Evolutionary conservation across 2,888 invertebrate genomes (phyloP), one percentile per base, ranked within the genome.

Genomic region (Dryobota labecula): DNA sequence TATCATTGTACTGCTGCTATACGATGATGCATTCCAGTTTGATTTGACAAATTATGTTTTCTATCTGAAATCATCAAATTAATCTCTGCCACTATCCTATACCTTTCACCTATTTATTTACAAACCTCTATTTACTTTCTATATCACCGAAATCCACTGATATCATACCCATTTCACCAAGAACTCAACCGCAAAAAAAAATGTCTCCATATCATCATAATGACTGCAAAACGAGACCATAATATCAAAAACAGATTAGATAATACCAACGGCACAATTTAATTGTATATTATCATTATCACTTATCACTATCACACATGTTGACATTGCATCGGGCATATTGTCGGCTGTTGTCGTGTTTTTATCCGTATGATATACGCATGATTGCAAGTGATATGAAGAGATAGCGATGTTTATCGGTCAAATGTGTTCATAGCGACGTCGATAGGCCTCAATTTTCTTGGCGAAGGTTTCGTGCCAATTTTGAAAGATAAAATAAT

Each of bases 391-490:
- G 53, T 36, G 79, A 82, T 83, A 80, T 20, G 51, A 56, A 38
- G 20, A 75, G 78, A 86, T 86, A 80, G 74, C 27, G 36, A 30
- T 60, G 58, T 74, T 78, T 86, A 87, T 87, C 87, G 87, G 87
- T 87, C 88, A 85, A 49, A 70, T 67, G 53, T 57, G 64, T 83
- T 54, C 71, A 62, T 65, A 49, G 30, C 41, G 9, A 57, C n/a
- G 38, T 53, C 38, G 76, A 74, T 41, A 33, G 60, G 54, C 51
- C 66, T 63, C 72, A 71, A 78, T 79, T 79, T 83, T 68, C 68
- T 78, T 73, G 27, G 64, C 65, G 33, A 83, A 70, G 58, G 65
- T 83, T 68, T 78, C 45, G n/a, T 65, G n/a, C 57, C 6, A 49
- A 57, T 57, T 78, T 70, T 11, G 7, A 7, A 13, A 30, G 33